phyloP scores from a whole-genome alignment of 2,888 invertebrate species.

The Oligia strigilis region DNA sequence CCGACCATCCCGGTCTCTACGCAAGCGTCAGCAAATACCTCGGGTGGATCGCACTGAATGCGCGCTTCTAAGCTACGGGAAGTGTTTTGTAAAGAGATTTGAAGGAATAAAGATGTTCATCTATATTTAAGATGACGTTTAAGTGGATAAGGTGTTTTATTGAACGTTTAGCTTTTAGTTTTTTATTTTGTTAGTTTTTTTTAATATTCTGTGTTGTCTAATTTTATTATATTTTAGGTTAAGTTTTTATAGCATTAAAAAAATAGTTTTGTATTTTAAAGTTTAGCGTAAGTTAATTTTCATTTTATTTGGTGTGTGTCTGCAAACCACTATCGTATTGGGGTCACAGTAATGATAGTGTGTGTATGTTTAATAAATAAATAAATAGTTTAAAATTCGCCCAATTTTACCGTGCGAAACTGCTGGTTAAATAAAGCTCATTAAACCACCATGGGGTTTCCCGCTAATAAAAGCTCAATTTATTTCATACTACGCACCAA shows the following conservation, averaged over 20 bases:
- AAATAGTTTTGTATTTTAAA: too few species aligned
- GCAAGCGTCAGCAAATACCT: constrained; percentile 93
- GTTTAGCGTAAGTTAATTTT: too few species aligned
- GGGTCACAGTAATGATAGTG: too few species aligned
- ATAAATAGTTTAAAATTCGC: too few species aligned
- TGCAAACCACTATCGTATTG: too few species aligned
- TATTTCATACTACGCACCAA: not conserved
- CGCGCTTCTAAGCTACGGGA: constrained; percentile 79
- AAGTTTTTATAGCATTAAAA: too few species aligned
- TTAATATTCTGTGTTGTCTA: too few species aligned
- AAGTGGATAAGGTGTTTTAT: not conserved
- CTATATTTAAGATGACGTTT: not conserved
- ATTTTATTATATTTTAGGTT: too few species aligned
- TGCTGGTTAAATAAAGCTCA: not conserved
- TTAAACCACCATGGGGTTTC: not conserved
- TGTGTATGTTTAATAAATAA: too few species aligned
- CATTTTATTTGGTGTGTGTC: too few species aligned
- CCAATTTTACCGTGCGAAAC: not conserved
- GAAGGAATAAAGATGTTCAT: constrained; percentile 12
- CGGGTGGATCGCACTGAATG: constrained; percentile 92
- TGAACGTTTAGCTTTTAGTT: too few species aligned
- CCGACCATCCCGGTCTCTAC: constrained; percentile 95
- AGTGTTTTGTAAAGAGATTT: not conserved
- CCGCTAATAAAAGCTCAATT: not conserved
- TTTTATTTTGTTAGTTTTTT: too few species aligned